A percentile compares a stretch with the other conserved stretches of the same genome.
These are phyloP conservation scores for Macropis europaea DNA, from an alignment of 2,888 invertebrate species.

Conservation along the genomic window DNA sequence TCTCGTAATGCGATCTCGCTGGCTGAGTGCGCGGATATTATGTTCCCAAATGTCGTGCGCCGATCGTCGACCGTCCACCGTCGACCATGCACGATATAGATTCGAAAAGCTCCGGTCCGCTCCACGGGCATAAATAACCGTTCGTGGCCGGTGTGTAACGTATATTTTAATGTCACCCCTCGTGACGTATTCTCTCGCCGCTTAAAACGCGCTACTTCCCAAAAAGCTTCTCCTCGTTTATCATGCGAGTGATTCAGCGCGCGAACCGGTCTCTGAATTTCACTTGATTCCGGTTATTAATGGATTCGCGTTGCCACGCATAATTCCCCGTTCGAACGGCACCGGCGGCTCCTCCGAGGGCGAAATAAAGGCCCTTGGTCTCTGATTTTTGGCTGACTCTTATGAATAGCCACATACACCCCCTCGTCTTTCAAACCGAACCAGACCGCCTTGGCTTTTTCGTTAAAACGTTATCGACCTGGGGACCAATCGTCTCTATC, in stretches of 20 bases:
- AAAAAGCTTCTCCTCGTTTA: constrained; percentile 39
- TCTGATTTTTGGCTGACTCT: too few relatives aligned
- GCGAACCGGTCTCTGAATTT: constrained; percentile 27
- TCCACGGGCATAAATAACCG: constrained; percentile 31
- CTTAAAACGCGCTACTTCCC: constrained; percentile 33
- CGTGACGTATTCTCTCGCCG: constrained; percentile 15
- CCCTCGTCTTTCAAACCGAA: too few relatives aligned
- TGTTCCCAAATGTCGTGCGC: constrained; percentile 24
- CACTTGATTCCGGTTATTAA: constrained; percentile 46
- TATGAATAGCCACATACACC: too few relatives aligned
- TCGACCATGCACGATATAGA: background rate
- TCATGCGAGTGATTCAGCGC: constrained; percentile 44
- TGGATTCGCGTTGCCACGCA: constrained; percentile 18
- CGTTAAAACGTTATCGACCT: too few relatives aligned
- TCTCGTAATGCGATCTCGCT: constrained; percentile 67
- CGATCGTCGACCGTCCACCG: too few relatives aligned
- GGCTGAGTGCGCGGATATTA: constrained; percentile 49
- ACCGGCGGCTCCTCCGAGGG: too few relatives aligned
- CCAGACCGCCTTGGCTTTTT: too few relatives aligned
- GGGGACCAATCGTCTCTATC: too few relatives aligned
- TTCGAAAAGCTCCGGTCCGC: constrained; percentile 19
- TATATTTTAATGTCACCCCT: constrained; percentile 36
- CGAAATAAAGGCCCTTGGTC: too few relatives aligned
- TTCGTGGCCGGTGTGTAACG: constrained; percentile 7
- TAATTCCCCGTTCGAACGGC: constrained; percentile 7